These are phyloP conservation scores for Pandemis heparana DNA, from an alignment of 2,888 invertebrate species.

Conservation along the genomic window DNA sequence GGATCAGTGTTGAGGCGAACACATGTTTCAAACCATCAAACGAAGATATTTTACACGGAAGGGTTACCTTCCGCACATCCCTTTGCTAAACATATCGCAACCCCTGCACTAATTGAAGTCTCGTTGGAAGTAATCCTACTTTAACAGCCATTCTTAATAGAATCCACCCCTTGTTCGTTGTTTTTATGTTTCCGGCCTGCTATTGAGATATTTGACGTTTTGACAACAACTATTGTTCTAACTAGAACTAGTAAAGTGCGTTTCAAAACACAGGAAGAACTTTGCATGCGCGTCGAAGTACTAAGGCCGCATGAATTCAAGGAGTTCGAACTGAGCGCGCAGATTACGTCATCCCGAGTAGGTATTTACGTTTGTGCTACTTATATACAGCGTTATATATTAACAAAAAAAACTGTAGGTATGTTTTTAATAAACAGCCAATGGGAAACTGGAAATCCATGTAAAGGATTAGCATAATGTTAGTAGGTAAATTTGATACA, in stretches of 20 bases:
- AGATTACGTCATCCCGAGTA: conserved; percentile 31
- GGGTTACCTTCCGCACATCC: conserved; percentile 73
- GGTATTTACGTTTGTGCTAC: conserved; percentile 21
- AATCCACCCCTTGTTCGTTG: conserved; percentile 70
- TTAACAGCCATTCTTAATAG: conserved; percentile 69
- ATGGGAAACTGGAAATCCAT: conserved; percentile 7
- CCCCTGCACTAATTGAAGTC: conserved; percentile 62
- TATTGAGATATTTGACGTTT: conserved; percentile 66
- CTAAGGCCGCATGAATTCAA: conserved; percentile 72
- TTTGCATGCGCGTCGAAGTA: conserved; percentile 65
- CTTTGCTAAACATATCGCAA: conserved; percentile 75
- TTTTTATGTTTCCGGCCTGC: conserved; percentile 75
- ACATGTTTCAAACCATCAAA: conserved; percentile 80
- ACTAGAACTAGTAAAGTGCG: conserved; percentile 48
- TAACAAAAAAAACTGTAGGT: conserved; percentile 27
- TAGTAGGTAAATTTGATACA: background rate
- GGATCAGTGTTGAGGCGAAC: conserved; percentile 76
- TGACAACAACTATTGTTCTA: conserved; percentile 62
- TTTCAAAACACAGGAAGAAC: conserved; percentile 56
- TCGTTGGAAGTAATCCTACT: conserved; percentile 74
- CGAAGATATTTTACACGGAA: conserved; percentile 80
- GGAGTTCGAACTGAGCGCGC: conserved; percentile 55
- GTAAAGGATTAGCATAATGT: conserved; percentile 20
- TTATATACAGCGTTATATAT: conserved; percentile 33
- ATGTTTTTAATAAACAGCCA: conserved; percentile 16